phyloP scores from a whole-genome alignment of 2,113 vertebrate genomes.

The Pleuronectes platessa region DNA sequence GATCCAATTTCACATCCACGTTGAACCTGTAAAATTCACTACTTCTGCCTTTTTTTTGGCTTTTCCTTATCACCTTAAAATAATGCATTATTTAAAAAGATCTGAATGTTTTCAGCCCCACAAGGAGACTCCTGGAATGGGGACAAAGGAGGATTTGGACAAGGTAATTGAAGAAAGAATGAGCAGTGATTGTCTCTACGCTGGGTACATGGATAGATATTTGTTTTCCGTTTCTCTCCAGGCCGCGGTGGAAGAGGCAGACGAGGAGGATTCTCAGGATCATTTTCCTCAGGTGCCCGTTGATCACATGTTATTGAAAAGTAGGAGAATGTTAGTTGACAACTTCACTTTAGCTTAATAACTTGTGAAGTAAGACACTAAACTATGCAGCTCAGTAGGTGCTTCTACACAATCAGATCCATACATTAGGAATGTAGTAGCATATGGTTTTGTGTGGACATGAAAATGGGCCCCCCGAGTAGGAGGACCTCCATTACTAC shows the following conservation, averaged over 20 bases:
- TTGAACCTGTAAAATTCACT: background rate
- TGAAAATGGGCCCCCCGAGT: background rate
- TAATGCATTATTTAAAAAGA: background rate
- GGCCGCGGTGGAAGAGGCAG: conserved; percentile 55
- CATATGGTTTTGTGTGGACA: background rate
- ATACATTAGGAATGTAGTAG: background rate
- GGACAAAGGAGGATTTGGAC: background rate
- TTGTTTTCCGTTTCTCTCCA: background rate
- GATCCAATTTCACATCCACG: too few relatives aligned
- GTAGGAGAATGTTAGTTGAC: background rate
- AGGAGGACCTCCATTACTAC: background rate
- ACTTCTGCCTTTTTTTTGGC: too few relatives aligned
- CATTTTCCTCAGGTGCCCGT: conserved; percentile 47
- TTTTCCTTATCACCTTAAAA: too few relatives aligned
- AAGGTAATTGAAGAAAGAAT: background rate
- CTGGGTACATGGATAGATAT: rapidly evolving
- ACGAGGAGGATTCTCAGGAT: conserved; percentile 54
- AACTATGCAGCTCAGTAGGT: background rate
- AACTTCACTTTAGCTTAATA: background rate
- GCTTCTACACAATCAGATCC: background rate
- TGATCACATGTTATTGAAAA: background rate
- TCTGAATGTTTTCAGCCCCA: background rate
- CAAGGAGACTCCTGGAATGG: conserved; percentile 1
- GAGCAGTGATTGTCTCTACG: rapidly evolving
- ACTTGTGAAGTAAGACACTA: too few relatives aligned